Base-by-base conservation (phyloP, 1,140 invertebrate species). In the Brachystomella parvula region DNA sequence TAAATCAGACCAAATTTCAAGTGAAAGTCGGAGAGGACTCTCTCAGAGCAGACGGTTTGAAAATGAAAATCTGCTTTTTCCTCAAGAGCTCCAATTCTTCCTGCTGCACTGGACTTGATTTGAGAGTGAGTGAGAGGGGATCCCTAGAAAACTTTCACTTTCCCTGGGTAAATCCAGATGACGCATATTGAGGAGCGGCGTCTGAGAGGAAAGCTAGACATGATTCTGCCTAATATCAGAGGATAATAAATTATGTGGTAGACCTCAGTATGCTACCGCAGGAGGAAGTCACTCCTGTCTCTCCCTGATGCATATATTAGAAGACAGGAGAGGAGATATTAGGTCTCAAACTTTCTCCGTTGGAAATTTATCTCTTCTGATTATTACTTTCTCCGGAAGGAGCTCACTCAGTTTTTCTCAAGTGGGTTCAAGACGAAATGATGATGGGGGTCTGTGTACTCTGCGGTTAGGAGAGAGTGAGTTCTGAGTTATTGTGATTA, bases 161-260 rank as follows among this genome's bases (percentile, higher is more conserved):
- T 39, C 35, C 49, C 49, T 53, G 12, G 49, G 49, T 53, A n/a
- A 53, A 53, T 53, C 49, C 49, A 53, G 49, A 9, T 53, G 49
- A 53, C 49, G 49, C 49, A 24, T 15, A 15, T 12, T 17, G 49
- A 53, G n/a, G n/a, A n/a, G n/a, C n/a, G n/a, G 12, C 24, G 49
- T 53, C 49, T 53, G 6, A 6, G 3, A 53, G 9, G 39, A n/a
- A 44, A 44, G 9, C 9, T 12, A 53, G 49, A 53, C 49, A 53
- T 53, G 49, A 12, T 53, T 26, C 12, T 6, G 49, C 49, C 49
- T 53, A 26, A 53, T 53, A 53, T 53, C 21, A 53, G 49, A 26
- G 24, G 49, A 53, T 53, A n/a, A 53, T 53, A 53, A 53, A 53
- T 53, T 53, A 53, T 24, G 6, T 24, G n/a, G 9, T 24, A 26